Evolutionary conservation across 92 coral and sea anemone genomes (phyloP), one percentile per base, ranked within the genome.

Genomic region (Meandrina meandrites): DNA sequence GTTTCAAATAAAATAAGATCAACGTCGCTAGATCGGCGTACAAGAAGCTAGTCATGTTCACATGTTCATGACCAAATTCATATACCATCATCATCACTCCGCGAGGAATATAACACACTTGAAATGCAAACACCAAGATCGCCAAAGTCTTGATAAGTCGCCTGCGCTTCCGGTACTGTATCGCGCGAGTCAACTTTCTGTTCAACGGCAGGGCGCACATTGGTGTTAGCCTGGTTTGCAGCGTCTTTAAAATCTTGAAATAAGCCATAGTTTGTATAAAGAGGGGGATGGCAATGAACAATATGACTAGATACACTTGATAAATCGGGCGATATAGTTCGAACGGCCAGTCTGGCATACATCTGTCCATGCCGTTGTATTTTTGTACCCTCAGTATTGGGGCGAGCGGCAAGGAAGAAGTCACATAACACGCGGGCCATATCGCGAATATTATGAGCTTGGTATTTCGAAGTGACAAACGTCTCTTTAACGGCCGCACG

Each of bases 51-150:
- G 78, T 70, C 6, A 86, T 53, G 64, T 75, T 36, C 31, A 86
- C 21, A 28, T 45, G 10, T 24, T 66, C 64, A 28, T 78, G 36
- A 17, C 81, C 86, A 27, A 84, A 95, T 79, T 89, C 96, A 42
- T 67, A 72, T 32, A 93, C 66, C 28, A 95, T 42, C 93, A 95
- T 87, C 50, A 90, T 86, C 15, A 93, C 89, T 1, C 94, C 98
- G 19, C 98, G 98, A 5, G 96, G 98, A 66, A 95, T 84, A 86
- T 91, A 95, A 84, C 96, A 95, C 31, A 95, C 69, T 71, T 95
- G 94, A 80, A 95, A 95, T 12, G 90, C 81, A 36, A 91, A 73
- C 72, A 95, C 88, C 21, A 92, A 81, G 4, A 92, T 87, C 4
- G 92, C 77, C n/a, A 95, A 83, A 83, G 93, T 95, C 84, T 92